These are phyloP conservation scores for Pegoplata infirma DNA, from an alignment of 2,888 invertebrate genomes.

Conservation along the genomic window DNA sequence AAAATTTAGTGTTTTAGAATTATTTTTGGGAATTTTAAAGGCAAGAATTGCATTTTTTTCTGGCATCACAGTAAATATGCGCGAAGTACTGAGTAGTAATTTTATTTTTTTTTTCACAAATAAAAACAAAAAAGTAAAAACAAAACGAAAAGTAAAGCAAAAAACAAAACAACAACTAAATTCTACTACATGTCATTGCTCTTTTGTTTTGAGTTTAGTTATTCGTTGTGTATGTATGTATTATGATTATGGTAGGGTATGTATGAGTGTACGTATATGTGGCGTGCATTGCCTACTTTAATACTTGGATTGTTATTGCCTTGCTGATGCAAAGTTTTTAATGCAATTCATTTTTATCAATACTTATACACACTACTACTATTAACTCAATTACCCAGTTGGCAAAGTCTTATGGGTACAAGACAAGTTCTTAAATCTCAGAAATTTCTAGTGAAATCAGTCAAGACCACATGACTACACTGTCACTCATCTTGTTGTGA, in stretches of 20 bases:
- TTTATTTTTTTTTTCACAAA: neutral
- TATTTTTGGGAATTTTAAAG: too few species aligned
- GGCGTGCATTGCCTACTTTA: constrained; percentile 17
- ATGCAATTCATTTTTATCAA: neutral
- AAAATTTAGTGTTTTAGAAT: too few species aligned
- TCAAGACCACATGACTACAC: too few species aligned
- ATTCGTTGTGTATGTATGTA: constrained; percentile 7
- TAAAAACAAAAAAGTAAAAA: constrained; percentile 29
- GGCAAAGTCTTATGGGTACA: too few species aligned
- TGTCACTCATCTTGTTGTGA: too few species aligned
- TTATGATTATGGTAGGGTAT: neutral
- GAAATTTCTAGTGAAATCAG: too few species aligned
- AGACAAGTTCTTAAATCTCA: too few species aligned
- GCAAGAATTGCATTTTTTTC: too few species aligned
- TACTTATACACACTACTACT: too few species aligned
- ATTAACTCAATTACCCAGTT: too few species aligned
- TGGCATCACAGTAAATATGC: neutral
- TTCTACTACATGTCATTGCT: constrained; percentile 60
- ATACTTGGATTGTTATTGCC: constrained; percentile 8
- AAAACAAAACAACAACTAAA: constrained; percentile 44
- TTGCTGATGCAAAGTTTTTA: constrained; percentile 14
- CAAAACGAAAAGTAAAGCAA: constrained; percentile 3
- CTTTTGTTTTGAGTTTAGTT: constrained; percentile 41
- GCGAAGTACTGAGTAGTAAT: neutral
- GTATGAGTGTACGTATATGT: too few species aligned